These are phyloP conservation scores for Syritta pipiens DNA, from an alignment of 2,888 invertebrate species.

Conservation along the genomic window DNA sequence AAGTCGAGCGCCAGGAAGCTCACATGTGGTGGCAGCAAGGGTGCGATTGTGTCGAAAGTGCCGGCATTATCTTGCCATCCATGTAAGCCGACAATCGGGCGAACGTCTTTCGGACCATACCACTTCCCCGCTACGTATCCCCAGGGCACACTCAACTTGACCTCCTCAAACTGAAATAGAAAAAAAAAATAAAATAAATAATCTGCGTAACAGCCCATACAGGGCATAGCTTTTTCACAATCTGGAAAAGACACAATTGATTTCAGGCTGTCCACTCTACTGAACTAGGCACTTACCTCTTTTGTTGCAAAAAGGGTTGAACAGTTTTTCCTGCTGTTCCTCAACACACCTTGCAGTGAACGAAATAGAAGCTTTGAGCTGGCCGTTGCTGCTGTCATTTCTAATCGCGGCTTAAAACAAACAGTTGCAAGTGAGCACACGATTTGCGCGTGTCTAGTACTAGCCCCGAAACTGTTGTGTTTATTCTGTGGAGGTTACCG, in stretches of 20 bases:
- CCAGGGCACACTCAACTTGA: conserved; percentile 81
- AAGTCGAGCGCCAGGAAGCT: conserved; percentile 83
- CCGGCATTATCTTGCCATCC: conserved; percentile 91
- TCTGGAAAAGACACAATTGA: too few species aligned
- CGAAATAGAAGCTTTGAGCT: conserved; percentile 14
- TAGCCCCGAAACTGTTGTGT: background rate
- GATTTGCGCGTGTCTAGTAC: too few species aligned
- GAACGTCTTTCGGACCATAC: conserved; percentile 84
- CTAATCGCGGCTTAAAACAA: too few species aligned
- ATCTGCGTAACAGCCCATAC: background rate
- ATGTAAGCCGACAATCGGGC: conserved; percentile 86
- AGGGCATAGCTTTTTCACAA: too few species aligned
- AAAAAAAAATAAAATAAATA: background rate
- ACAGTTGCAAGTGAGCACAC: too few species aligned
- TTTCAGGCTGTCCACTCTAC: background rate
- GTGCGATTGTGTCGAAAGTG: conserved; percentile 86
- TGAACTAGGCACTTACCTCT: conserved; percentile 22
- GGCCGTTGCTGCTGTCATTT: conserved; percentile 17
- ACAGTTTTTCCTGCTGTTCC: background rate
- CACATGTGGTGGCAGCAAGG: conserved; percentile 80
- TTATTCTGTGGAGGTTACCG: background rate
- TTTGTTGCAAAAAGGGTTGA: conserved; percentile 21
- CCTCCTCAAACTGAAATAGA: conserved; percentile 26
- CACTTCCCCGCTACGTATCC: conserved; percentile 85
- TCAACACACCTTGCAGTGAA: conserved; percentile 4